Percentiles rank a stretch among this genome's conserved stretches.
These are phyloP conservation scores for Loxodonta africana DNA, from an alignment of 2,113 vertebrate genomes.

Conservation along the genomic window DNA sequence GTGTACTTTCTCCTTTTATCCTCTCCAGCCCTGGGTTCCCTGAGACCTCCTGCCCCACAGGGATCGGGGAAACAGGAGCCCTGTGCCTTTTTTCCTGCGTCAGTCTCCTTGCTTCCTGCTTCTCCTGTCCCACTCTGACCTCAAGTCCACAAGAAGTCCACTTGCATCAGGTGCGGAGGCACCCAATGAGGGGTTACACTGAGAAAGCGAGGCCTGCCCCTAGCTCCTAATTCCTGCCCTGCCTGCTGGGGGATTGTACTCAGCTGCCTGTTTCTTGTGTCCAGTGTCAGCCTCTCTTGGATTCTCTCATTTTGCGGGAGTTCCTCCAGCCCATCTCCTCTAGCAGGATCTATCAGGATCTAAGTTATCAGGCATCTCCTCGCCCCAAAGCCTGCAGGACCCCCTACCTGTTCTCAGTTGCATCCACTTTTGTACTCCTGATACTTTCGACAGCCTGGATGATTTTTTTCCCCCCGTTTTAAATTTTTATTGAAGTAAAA, in stretches of 20 bases:
- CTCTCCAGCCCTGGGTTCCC: neutral
- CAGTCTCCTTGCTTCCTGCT: neutral
- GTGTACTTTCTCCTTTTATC: neutral
- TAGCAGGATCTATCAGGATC: neutral
- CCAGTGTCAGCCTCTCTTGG: neutral
- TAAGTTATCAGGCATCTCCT: neutral
- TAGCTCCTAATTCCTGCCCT: neutral
- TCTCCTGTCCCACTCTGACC: neutral
- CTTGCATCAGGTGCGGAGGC: neutral
- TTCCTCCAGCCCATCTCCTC: neutral
- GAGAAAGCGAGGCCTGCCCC: neutral
- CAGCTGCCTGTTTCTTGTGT: neutral
- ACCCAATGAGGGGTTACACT: neutral
- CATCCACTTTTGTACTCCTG: neutral
- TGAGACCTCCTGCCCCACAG: neutral
- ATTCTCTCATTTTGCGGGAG: neutral
- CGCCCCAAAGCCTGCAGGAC: neutral
- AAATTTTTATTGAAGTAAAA: neutral
- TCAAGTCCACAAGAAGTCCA: neutral
- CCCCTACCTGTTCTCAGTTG: neutral
- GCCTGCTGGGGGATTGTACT: neutral
- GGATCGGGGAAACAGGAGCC: neutral
- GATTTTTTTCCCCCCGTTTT: neutral
- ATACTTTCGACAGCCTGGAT: neutral
- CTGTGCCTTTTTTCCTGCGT: rapidly evolving